Percentiles rank a stretch among this genome's conserved stretches.
Evolutionary conservation across 2,113 vertebrate species (phyloP).

Genomic region (Microtus ochrogaster): DNA sequence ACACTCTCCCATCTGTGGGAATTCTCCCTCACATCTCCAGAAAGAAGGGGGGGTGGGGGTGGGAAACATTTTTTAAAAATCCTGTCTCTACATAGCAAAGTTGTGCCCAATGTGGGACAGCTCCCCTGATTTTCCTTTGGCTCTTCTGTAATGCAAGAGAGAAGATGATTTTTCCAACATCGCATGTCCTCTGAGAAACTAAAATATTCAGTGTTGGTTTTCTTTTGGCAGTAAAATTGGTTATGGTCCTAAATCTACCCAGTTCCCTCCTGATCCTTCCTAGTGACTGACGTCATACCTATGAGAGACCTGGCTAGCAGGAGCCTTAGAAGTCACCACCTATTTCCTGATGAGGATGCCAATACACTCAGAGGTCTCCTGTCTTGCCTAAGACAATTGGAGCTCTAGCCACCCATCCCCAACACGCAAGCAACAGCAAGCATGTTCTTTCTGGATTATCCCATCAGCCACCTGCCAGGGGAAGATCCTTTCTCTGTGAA

Average conservation of each 20-base stretch:
- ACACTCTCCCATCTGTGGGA: conserved; percentile 59
- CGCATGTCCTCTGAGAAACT: conserved; percentile 54
- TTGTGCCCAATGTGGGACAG: conserved; percentile 55
- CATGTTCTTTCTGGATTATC: background rate
- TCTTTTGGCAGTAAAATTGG: conserved; percentile 55
- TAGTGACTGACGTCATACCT: background rate
- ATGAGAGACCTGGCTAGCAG: background rate
- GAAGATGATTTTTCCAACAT: conserved; percentile 59
- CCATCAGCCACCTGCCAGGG: background rate
- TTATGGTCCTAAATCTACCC: conserved; percentile 19
- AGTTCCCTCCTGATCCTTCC: conserved; percentile 28
- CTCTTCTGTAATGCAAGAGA: conserved; percentile 38
- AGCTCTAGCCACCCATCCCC: background rate
- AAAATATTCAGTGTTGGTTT: conserved; percentile 53
- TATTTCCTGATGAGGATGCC: background rate
- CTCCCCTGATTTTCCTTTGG: conserved; percentile 49
- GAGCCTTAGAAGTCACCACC: background rate
- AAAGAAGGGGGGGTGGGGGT: conserved; percentile 1
- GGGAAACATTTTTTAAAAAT: conserved; percentile 20
- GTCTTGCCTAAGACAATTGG: background rate
- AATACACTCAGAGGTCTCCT: background rate
- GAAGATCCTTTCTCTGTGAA: background rate
- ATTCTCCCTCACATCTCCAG: conserved; percentile 73
- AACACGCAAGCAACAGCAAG: background rate
- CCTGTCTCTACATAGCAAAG: conserved; percentile 76